These are phyloP conservation scores for Aphelinus certus DNA, from an alignment of 1,140 invertebrate genomes.

Conservation along the genomic window DNA sequence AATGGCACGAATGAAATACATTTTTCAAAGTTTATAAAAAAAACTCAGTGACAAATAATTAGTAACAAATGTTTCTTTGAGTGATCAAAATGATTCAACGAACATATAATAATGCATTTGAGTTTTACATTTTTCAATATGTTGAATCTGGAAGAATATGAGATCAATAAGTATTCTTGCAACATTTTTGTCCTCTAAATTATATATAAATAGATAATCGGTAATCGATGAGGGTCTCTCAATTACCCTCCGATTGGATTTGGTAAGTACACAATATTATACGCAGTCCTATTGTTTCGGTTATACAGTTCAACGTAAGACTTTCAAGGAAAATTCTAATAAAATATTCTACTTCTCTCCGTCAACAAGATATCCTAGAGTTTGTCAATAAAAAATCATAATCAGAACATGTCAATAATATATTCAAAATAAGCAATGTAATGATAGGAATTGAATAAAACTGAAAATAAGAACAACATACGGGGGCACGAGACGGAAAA, in stretches of 20 bases:
- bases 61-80: conserved; percentile 17
- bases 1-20: conserved; percentile 30
- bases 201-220: conserved; percentile 8
- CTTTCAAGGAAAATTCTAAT: conserved; percentile 2
- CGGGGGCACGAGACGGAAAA: conserved; percentile 41
- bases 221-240: too few relatives aligned
- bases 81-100: conserved; percentile 14
- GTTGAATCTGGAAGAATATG: background rate
- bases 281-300: background rate
- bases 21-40: conserved; percentile 8
- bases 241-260: too few relatives aligned
- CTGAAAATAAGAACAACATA: conserved; percentile 5
- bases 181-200: conserved; percentile 19
- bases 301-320: conserved; percentile 11
- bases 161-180: conserved; percentile 10
- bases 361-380: conserved; percentile 25
- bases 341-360: background rate
- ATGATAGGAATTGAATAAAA: conserved; percentile 8
- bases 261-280: background rate
- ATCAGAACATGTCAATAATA: too few relatives aligned
- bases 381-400: background rate
- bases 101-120: conserved; percentile 6
- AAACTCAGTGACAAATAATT: conserved; percentile 7
- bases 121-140: conserved; percentile 7
- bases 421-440: background rate